Conservation (phyloP, 64 coral and sea anemone species). For the Porites lutea region DNA sequence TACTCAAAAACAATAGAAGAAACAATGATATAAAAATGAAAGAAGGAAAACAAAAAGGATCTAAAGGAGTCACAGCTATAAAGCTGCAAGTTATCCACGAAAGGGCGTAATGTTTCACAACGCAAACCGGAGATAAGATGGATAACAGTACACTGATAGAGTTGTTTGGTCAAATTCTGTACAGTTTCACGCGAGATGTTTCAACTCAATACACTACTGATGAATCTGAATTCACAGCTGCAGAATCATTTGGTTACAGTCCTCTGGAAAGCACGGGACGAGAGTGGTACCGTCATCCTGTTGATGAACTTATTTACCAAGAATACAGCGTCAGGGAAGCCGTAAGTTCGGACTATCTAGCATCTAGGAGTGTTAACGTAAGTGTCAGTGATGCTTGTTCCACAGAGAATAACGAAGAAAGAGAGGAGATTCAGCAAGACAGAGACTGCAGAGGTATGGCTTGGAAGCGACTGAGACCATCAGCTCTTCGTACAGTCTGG, state of each 20-base stretch:
- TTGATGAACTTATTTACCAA: constrained; percentile 18
- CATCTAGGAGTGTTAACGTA: neutral
- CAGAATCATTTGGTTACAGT: neutral
- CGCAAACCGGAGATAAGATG: neutral
- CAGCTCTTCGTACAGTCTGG: neutral
- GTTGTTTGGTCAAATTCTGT: neutral
- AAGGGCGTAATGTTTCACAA: neutral
- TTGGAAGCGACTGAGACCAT: constrained; percentile 33
- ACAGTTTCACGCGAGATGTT: neutral
- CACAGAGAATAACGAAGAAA: neutral
- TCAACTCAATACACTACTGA: neutral
- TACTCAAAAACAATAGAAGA: too few species aligned
- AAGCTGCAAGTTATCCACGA: neutral
- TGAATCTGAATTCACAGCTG: constrained; percentile 1
- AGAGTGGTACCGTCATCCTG: neutral
- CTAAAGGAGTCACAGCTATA: neutral
- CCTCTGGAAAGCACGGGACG: neutral
- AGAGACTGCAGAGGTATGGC: constrained; percentile 4
- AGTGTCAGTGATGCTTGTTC: neutral
- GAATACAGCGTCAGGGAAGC: neutral
- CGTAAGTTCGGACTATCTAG: neutral
- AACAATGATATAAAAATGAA: too few species aligned
- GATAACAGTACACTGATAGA: neutral
- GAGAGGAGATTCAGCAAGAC: neutral
- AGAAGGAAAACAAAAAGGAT: too few species aligned